Base-by-base conservation (phyloP, 2,113 vertebrate genomes). In the Siphamia tubifer region DNA sequence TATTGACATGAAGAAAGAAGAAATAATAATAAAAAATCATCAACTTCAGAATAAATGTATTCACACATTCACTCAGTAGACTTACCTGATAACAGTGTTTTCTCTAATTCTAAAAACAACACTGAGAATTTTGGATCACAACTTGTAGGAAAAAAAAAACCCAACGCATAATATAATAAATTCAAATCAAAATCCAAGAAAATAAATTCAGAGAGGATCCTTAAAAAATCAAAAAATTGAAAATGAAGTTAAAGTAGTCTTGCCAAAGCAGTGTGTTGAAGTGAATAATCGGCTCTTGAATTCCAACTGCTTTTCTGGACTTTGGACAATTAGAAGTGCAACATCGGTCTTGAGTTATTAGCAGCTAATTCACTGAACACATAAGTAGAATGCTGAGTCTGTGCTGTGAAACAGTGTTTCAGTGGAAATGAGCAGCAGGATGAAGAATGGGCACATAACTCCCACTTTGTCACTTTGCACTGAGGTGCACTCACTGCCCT, bases 241-340 rank as follows among this genome's bases (percentile, higher is more conserved):
- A 53, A 58, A 48, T 55, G 13, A 53, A 42, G 52, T 47, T 8
- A 30, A n/a, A n/a, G n/a, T 17, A 0, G 23, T 44, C 30, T 32
- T 36, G 47, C 51, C 62, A 61, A n/a, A 65, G 48, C 42, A 36
- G 25, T 6, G 24, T 24, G 47, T 47, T 31, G 11, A 40, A 49
- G 43, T 61, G 34, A 68, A 1, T 83, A 86, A 90, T 86, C 79
- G 25, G 78, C 83, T 87, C 65, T 77, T 4, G 74, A 85, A 90
- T 86, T 88, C 81, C 87, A 73, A 15, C 24, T 8, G 71, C 47
- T 84, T 82, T 71, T 35, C 58, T 60, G 49, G 76, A 76, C 38
- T 64, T 58, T 61, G 87, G 82, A 87, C 86, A 84, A 79, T 61
- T 74, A 30, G 30, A 7, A 30, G 16, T 62, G 38, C 32, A 42